Base-by-base conservation (phyloP, 2,113 vertebrate genomes). In the Micronycteris hirsuta region DNA sequence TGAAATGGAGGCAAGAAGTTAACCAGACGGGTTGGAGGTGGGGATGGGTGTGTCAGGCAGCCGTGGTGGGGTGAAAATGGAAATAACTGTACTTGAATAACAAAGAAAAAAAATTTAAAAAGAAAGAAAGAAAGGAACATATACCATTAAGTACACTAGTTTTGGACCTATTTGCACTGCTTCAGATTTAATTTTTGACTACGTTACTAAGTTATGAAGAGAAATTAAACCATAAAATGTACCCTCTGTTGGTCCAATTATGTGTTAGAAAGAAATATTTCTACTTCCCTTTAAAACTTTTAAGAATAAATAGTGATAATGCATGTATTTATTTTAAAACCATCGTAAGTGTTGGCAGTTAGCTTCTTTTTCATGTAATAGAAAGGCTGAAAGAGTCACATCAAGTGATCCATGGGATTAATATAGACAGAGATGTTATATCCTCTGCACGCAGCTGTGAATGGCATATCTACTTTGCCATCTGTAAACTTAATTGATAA, bases 391-490 rank as follows among this genome's bases (percentile, higher is more conserved):
- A 98, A 98, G 98, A 98, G 96, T 98, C 98, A 98, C 98, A 97
- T 97, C 97, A 98, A 98, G 91, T 26, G 90, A 98, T 97, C 97
- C 98, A 97, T 97, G 97, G 98, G 97, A 98, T 98, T 97, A 98
- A 98, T 98, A 97, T 97, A 98, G 98, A 98, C 97, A 97, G 98
- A 98, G 96, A 98, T 98, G 97, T 98, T 98, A 98, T 97, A 97
- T 95, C 97, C 97, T 97, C 96, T 92, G 91, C 96, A 91, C 78
- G 95, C 97, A 98, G 97, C 98, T 98, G 95, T 96, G 97, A 98
- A 97, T 97, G 97, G 96, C 93, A 41, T 97, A 98, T 98, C 98
- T 97, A 7, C 96, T 93, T 97, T 95, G 93, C 98, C 98, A 98
- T 98, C 98, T 98, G 97, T 96, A 94, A 97, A 97, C 97, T 95